phyloP scores from a whole-genome alignment of 2,888 invertebrate species.

The Conus canariensis region DNA sequence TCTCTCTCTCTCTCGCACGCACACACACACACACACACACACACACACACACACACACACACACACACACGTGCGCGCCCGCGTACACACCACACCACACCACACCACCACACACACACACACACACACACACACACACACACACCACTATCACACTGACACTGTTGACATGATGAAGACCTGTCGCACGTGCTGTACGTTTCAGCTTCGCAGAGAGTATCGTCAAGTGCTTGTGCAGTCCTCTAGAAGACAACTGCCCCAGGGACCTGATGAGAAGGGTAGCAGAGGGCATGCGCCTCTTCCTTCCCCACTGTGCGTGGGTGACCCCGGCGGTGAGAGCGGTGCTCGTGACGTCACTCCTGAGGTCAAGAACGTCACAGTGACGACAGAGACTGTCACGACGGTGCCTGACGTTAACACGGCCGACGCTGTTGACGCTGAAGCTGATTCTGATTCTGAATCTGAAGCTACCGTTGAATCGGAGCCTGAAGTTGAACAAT shows the following conservation, averaged over 20 bases:
- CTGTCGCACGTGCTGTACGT: neutral
- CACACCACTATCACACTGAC: too few species aligned
- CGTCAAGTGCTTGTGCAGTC: slow-evolving; percentile 45
- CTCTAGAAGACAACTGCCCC: slow-evolving; percentile 43
- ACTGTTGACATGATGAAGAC: too few species aligned
- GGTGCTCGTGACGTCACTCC: neutral
- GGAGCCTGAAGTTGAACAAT: too few species aligned
- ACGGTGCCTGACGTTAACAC: neutral
- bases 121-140: too few species aligned
- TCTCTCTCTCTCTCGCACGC: too few species aligned
- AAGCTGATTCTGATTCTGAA: too few species aligned
- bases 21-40: too few species aligned
- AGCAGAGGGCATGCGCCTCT: slow-evolving; percentile 32
- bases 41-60: too few species aligned
- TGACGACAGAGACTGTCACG: neutral
- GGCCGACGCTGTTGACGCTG: neutral
- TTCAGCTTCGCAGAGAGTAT: slow-evolving; percentile 51
- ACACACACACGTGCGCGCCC: too few species aligned
- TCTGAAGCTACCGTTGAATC: too few species aligned
- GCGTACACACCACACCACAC: too few species aligned
- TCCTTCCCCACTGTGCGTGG: slow-evolving; percentile 48
- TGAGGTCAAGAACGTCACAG: neutral
- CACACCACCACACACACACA: too few species aligned
- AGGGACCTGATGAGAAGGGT: slow-evolving; percentile 40
- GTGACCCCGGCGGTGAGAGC: neutral